These are phyloP conservation scores for Arrhopalites spinosus DNA, from an alignment of 2,888 invertebrate genomes.

Conservation along the genomic window DNA sequence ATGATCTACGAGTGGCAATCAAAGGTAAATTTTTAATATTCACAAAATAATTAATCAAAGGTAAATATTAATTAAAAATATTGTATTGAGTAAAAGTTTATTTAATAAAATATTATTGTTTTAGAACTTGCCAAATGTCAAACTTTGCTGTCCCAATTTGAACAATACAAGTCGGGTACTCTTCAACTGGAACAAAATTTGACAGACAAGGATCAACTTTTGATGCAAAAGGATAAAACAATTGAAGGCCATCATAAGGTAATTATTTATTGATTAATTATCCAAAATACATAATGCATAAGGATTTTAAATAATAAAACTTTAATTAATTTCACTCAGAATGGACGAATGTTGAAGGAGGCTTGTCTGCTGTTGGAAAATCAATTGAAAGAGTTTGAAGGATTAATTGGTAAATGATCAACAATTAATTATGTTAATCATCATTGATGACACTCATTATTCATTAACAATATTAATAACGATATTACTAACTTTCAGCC, in stretches of 20 bases:
- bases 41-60: background rate
- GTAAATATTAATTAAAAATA: no score
- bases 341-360: conserved; percentile 69
- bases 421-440: no score
- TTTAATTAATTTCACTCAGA: conserved; percentile 47
- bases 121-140: conserved; percentile 28
- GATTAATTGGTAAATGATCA: no score
- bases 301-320: no score
- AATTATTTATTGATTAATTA: no score
- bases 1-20: background rate
- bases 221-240: conserved; percentile 64
- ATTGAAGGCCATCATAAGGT: conserved; percentile 66
- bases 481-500: no score
- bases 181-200: conserved; percentile 28
- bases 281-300: no score
- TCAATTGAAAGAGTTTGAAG: conserved; percentile 78
- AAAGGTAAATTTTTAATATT: conserved; percentile 22
- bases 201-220: conserved; percentile 59
- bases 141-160: conserved; percentile 5
- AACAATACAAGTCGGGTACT: background rate
- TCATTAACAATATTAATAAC: no score
- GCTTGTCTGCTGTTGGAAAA: conserved; percentile 80
- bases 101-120: background rate
- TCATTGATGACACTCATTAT: no score
- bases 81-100: no score